Evolutionary conservation across 2,888 invertebrate species (phyloP), one percentile per base, ranked within the genome.

Genomic region (Coenonympha arcania): DNA sequence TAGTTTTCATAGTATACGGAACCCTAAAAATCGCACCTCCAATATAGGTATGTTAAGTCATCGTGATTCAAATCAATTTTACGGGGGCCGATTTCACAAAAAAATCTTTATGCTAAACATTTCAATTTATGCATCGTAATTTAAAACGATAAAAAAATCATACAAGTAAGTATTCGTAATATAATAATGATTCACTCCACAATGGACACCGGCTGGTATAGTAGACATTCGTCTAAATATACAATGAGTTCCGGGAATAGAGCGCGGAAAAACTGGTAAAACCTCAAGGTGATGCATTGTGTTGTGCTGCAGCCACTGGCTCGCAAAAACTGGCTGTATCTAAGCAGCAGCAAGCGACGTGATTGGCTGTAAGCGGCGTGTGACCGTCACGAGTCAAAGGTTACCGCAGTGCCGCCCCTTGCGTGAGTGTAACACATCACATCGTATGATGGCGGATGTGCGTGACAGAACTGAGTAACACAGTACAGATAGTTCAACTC

Each of bases 321-420:
- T 40, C 8, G 24, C 13, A 39, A 24, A 39, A 39, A 39, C 24
- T 9, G 16, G 9, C 2, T 9, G 20, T 16, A 16, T 9, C 16
- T 15, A n/a, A 6, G 1, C 1, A 5, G n/a, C 5, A 9, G 6
- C 3, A 9, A 4, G 9, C 3, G 6, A 13, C 16, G 11, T 26
- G 24, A 40, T 40, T 40, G 39, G 39, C 39, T 24, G 9, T 16
- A 24, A 6, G 4, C 16, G 24, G 16, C 6, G 39, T 16, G 39
- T 16, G 39, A 40, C 39, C 39, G 39, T 26, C 39, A 40, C 16
- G 39, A 26, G 39, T 40, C 24, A 39, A 39, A 40, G 26, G 39
- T 40, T 39, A 34, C 11, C 5, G 11, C n/a, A 6, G 15, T 16
- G 1, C 15, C 39, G 39, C 39, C 39, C 39, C 24, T 26, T 40